Conservation (phyloP, 1,140 invertebrate species). For the Bombus picipes region DNA sequence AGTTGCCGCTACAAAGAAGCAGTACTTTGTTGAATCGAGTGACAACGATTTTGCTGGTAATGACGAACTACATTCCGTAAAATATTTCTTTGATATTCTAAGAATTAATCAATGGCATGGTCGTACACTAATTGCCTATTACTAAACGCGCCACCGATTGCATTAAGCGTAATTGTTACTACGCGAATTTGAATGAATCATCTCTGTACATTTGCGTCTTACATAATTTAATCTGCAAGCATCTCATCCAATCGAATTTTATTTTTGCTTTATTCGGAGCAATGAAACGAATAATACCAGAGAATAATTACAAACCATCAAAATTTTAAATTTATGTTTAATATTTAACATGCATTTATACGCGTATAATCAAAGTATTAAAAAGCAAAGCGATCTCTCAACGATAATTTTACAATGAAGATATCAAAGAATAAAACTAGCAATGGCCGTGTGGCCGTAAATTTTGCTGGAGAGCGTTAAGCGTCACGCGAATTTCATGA, state of each 20-base stretch:
- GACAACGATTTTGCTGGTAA: constrained; percentile 85
- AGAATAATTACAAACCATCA: neutral
- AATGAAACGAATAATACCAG: too few species aligned
- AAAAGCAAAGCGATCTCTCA: neutral
- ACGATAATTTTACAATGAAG: neutral
- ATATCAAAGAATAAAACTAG: neutral
- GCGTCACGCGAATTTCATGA: neutral
- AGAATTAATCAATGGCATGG: too few species aligned
- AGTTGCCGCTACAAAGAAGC: constrained; percentile 62
- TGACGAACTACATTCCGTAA: too few species aligned
- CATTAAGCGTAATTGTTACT: too few species aligned
- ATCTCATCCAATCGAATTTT: too few species aligned
- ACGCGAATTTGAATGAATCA: neutral
- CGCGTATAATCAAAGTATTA: neutral
- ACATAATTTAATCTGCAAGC: neutral
- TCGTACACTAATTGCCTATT: neutral
- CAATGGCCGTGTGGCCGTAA: too few species aligned
- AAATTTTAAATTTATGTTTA: neutral
- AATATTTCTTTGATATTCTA: too few species aligned
- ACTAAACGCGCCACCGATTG: too few species aligned
- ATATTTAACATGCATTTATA: neutral
- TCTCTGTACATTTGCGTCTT: neutral
- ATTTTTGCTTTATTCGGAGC: too few species aligned
- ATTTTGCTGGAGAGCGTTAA: neutral
- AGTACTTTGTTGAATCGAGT: constrained; percentile 84